A percentile compares a stretch with the other conserved stretches of the same genome.
These are phyloP conservation scores for Irena cyanogastra DNA, from an alignment of 2,113 vertebrate species.

Conservation along the genomic window DNA sequence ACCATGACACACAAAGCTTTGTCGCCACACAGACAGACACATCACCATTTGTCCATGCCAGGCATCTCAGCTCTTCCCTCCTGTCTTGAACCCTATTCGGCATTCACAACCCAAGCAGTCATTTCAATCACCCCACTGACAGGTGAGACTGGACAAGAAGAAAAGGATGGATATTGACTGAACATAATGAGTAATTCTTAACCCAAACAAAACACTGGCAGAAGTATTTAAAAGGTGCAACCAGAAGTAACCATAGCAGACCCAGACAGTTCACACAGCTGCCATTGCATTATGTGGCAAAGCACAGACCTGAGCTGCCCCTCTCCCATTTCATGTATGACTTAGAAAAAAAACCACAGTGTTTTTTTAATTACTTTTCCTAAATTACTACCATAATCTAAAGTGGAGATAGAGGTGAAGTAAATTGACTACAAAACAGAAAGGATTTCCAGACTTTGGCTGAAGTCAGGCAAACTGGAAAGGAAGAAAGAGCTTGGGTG, in stretches of 20 bases:
- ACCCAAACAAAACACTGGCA: neutral
- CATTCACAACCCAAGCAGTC: neutral
- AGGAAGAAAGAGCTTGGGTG: neutral
- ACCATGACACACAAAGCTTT: neutral
- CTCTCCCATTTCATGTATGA: neutral
- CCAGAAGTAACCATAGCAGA: neutral
- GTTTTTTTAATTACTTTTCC: neutral
- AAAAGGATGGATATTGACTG: neutral
- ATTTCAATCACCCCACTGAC: neutral
- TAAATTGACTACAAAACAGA: neutral
- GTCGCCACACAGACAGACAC: neutral
- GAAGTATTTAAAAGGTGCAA: neutral
- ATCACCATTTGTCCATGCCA: neutral
- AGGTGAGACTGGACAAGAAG: neutral
- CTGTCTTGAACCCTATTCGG: neutral
- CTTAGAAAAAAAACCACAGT: neutral
- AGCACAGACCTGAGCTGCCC: neutral
- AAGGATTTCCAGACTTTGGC: neutral
- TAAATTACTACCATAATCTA: neutral
- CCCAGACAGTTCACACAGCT: neutral
- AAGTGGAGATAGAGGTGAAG: neutral
- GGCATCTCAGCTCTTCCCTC: neutral
- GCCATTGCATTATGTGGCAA: neutral
- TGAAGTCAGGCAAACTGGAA: neutral
- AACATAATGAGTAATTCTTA: neutral